Evolutionary conservation across 1,140 invertebrate genomes (phyloP).

Genomic region (Mylabris phalerata): DNA sequence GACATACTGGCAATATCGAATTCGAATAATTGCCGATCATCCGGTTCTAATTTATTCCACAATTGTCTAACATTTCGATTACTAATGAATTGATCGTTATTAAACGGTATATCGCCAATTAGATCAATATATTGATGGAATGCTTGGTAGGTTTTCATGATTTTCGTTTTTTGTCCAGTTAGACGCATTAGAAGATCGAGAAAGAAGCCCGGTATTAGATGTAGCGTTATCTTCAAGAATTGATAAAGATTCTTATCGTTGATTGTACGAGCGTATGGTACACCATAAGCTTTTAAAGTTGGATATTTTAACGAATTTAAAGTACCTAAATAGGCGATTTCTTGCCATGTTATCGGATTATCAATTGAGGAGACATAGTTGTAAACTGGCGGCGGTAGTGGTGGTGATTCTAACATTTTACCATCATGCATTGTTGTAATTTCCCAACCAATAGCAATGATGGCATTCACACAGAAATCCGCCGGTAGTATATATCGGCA

Average conservation of each 20-base stretch:
- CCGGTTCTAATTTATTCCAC: conserved; percentile 47
- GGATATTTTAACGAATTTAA: conserved; percentile 46
- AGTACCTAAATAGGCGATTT: conserved; percentile 47
- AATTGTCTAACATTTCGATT: conserved; percentile 32
- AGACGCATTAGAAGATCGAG: too few species aligned
- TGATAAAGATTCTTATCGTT: conserved; percentile 18
- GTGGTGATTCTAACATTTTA: background rate
- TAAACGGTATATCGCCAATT: too few species aligned
- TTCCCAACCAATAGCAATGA: too few species aligned
- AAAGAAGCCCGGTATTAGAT: too few species aligned
- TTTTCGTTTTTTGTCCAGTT: too few species aligned
- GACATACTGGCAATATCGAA: conserved; percentile 59
- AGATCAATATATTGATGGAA: too few species aligned
- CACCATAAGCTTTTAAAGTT: conserved; percentile 50
- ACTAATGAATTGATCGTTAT: too few species aligned
- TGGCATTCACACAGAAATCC: too few species aligned
- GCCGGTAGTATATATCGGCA: too few species aligned
- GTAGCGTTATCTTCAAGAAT: too few species aligned
- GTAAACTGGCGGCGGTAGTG: conserved; percentile 47
- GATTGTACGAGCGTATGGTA: conserved; percentile 46
- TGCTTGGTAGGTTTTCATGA: too few species aligned
- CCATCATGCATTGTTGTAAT: too few species aligned
- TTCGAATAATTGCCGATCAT: conserved; percentile 55
- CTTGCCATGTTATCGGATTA: conserved; percentile 58
- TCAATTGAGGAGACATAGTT: conserved; percentile 62